Conservation (phyloP, 2,888 invertebrate genomes). For the Lepidocyrtinus sp. region DNA sequence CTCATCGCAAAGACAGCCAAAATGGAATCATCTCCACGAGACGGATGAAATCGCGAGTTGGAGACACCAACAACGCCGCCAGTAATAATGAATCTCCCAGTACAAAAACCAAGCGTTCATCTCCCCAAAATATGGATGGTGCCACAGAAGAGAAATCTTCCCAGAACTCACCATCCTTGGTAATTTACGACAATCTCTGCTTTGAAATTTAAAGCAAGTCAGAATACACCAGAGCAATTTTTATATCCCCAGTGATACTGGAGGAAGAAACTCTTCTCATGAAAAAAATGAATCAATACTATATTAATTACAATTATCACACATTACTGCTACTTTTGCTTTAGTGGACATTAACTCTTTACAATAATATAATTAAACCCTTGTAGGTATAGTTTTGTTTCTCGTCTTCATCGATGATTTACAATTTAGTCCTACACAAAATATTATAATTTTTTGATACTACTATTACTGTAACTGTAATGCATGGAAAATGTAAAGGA, state of each 20-base stretch:
- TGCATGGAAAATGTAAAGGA: background rate
- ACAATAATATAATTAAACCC: background rate
- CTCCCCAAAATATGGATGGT: conserved; percentile 4
- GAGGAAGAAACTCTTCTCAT: background rate
- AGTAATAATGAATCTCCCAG: conserved; percentile 42
- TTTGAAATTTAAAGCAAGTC: conserved; percentile 64
- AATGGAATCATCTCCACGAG: conserved; percentile 28
- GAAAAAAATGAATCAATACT: background rate
- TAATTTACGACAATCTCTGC: conserved; percentile 68
- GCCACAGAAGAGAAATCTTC: conserved; percentile 33
- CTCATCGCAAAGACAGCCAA: conserved; percentile 50
- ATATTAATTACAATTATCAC: background rate
- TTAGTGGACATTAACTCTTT: background rate
- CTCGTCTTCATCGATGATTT: background rate
- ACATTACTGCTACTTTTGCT: conserved; percentile 11
- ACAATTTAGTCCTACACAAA: background rate
- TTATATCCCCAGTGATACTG: background rate
- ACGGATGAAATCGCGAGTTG: conserved; percentile 30
- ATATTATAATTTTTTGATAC: background rate
- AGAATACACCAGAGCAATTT: background rate
- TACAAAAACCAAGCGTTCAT: conserved; percentile 37
- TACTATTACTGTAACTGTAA: too few relatives aligned
- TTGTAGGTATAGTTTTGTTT: too few relatives aligned
- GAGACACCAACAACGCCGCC: conserved; percentile 17
- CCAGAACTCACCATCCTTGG: conserved; percentile 57